These are phyloP conservation scores for Stegana nigrithorax DNA, from an alignment of 2,888 invertebrate genomes.

Conservation along the genomic window DNA sequence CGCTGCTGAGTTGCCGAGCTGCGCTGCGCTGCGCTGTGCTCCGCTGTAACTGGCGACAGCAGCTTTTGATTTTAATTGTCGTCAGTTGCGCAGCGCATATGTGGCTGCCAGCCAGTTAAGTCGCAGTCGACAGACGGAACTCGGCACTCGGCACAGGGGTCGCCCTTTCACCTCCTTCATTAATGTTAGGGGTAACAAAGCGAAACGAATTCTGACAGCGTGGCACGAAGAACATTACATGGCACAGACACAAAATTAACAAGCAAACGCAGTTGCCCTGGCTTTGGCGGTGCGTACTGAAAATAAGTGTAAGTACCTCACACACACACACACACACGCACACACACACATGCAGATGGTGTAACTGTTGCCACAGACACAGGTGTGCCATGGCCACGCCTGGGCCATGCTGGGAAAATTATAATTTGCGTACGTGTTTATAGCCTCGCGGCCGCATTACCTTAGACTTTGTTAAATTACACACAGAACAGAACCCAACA, in stretches of 20 bases:
- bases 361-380: no score
- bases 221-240: neutral
- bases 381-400: no score
- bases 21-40: no score
- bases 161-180: neutral
- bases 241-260: neutral
- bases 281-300: no score
- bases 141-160: neutral
- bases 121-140: no score
- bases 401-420: neutral
- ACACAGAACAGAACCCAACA: no score
- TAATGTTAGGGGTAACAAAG: no score
- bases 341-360: neutral
- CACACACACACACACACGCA: neutral
- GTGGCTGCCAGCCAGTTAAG: no score
- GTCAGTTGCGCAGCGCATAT: conserved; percentile 14
- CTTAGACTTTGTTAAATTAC: conserved; percentile 15
- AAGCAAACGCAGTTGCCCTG: neutral
- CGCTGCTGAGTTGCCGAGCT: neutral
- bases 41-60: no score
- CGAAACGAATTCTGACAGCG: neutral
- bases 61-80: conserved; percentile 42
- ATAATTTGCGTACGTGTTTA: conserved; percentile 18
- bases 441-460: conserved; percentile 8
- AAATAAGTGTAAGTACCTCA: no score